A percentile compares a stretch with the other conserved stretches of the same genome.
These are phyloP conservation scores for Metridium senile DNA, from an alignment of 92 coral and sea anemone genomes.

Conservation along the genomic window DNA sequence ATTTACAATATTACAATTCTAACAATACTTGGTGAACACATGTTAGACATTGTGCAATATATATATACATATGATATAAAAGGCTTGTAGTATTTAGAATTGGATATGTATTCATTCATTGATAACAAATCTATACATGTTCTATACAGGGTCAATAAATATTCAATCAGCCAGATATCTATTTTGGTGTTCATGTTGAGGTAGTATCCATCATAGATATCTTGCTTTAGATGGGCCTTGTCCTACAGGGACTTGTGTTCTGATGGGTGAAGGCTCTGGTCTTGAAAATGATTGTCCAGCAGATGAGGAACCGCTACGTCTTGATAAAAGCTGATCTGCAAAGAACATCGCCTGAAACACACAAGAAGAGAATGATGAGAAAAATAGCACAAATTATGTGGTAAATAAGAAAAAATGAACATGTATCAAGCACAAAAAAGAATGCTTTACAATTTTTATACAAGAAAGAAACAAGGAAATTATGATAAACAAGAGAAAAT, in stretches of 20 bases:
- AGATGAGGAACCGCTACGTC: constrained; percentile 61
- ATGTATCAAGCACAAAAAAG: neutral
- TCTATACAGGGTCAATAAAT: too few relatives aligned
- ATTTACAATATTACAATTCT: too few relatives aligned
- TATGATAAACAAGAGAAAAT: too few relatives aligned
- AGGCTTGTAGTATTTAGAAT: too few relatives aligned
- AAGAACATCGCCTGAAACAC: constrained; percentile 93
- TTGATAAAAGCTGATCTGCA: constrained; percentile 89
- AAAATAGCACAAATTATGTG: neutral
- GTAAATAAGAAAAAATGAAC: neutral
- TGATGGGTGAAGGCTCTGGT: constrained; percentile 65
- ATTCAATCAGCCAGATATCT: too few relatives aligned
- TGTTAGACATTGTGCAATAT: too few relatives aligned
- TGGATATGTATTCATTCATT: too few relatives aligned
- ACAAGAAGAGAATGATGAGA: neutral
- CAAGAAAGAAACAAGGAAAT: too few relatives aligned
- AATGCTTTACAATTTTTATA: too few relatives aligned
- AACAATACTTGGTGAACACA: too few relatives aligned
- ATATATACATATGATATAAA: too few relatives aligned
- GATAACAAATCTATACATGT: too few relatives aligned
- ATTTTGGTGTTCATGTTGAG: neutral
- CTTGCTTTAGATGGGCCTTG: constrained; percentile 41
- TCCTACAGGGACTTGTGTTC: constrained; percentile 84
- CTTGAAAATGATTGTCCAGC: constrained; percentile 58
- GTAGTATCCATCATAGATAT: neutral